Base-by-base conservation (phyloP, 1,140 invertebrate genomes). In the Bombyx mandarina region DNA sequence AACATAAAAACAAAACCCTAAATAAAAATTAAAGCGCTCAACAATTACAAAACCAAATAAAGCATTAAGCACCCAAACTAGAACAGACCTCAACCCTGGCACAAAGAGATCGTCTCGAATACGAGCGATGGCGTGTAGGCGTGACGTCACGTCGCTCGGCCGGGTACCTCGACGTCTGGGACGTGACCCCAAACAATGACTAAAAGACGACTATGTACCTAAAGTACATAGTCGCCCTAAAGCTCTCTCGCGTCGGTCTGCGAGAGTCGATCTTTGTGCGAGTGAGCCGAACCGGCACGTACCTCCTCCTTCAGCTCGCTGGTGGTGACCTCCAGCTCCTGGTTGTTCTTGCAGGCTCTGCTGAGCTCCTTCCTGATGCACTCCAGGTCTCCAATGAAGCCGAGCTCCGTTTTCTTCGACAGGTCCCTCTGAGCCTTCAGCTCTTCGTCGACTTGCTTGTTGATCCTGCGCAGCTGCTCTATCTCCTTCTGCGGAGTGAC, bases 291-390 rank as follows among this genome's bases (percentile, higher is more conserved):
- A 35, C 26, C 26, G 43, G 42, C 22, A 71, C 77, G 60, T 79
- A 91, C 90, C 79, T 90, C 89, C 74, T 91, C 90, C 57, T 87
- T 89, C 0, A 91, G 70, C 66, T 90, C 90, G 43, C 88, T 83
- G 61, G 90, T 90, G n/a, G 89, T 91, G 8, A 90, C 89, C 61
- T 91, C 90, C 43, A 90, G 73, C 46, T 91, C 89, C 64, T 89
- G 77, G 52, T 89, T 83, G 50, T 89, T 88, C 73, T 90, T 90
- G 57, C 75, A 79, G 3, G 84, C 66, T 46, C 89, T 79, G 1
- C 74, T 83, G 42, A 91, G 69, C 63, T 91, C 89, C 45, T 79
- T 85, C 45, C 88, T 86, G 48, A 90, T 75, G 7, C 62, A 60
- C 6, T 89, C 85, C 42, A 90, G 61, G 57, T 91, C 89, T 22